Evolutionary conservation across 2,797 vertebrate genomes (phyloP), one percentile per base, ranked within the genome.

Genomic region (Danio jaintianensis): DNA sequence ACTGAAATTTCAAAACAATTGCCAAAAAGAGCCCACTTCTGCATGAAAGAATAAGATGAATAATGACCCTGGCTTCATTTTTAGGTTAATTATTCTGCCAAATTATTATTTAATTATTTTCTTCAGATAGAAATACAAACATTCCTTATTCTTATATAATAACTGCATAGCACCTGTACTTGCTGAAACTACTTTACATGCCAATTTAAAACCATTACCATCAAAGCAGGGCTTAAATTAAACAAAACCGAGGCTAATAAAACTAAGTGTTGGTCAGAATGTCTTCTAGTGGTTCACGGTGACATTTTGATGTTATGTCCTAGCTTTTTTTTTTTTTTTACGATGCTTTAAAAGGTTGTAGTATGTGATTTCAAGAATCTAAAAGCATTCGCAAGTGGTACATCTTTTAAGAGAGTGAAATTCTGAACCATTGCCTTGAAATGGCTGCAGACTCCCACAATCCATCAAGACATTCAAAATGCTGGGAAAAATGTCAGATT

Each of bases 391-490:
- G 15, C 16, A 75, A 47, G 59, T 42, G 45, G 45, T 53, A 53
- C 68, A 48, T 47, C 52, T 75, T 75, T 67, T 22, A 48, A 48
- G 10, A 40, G n/a, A 79, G 15, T 20, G 38, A 55, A 73, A 43
- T 61, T 38, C 16, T 55, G 38, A 77, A 68, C 52, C 36, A 56
- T 43, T 58, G 18, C 48, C 48, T 70, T 22, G 18, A 55, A 61
- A 40, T 42, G 52, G 7, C 11, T 4, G 16, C 12, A 6, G 6
- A 64, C 40, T 45, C 36, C 70, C 1, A 3, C 59, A 18, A 38
- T 80, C 48, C 59, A 73, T 73, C 69, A 73, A 73, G 59, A 71
- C 36, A 71, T 71, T 79, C 38, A 62, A 50, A 62, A 80, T 20
- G 59, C 40, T 66, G 42, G 6, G 22, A 42, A 76, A 74, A 50